A percentile compares a stretch with the other conserved stretches of the same genome.
These are phyloP conservation scores for Cyrtonyx montezumae DNA, from an alignment of 2,113 vertebrate species.

Conservation along the genomic window DNA sequence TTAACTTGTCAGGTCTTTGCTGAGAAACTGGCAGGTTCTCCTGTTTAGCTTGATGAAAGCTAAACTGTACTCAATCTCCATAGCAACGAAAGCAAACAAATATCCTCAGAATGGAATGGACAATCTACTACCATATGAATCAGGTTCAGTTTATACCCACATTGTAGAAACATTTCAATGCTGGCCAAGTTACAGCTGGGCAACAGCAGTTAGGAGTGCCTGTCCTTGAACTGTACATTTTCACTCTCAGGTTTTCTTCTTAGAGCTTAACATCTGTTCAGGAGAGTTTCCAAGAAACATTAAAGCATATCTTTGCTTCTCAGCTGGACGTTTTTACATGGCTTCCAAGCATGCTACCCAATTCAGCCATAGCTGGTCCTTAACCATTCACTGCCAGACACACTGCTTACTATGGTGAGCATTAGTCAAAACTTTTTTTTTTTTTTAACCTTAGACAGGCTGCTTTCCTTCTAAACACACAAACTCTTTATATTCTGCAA, in stretches of 20 bases:
- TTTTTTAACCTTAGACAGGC: accelerated
- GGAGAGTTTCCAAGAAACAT: background rate
- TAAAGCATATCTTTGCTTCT: background rate
- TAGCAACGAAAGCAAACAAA: background rate
- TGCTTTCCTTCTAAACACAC: background rate
- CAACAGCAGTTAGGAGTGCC: background rate
- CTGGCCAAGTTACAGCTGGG: background rate
- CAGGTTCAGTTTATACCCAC: background rate
- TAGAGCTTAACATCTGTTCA: background rate
- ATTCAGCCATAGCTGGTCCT: background rate
- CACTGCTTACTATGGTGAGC: background rate
- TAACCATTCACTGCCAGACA: background rate
- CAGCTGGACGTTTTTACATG: background rate
- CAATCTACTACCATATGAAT: accelerated
- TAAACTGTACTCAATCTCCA: background rate
- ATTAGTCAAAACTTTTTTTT: background rate
- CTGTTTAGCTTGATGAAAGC: slow-evolving; percentile 30
- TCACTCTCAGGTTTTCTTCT: background rate
- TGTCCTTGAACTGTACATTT: background rate
- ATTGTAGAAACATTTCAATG: background rate
- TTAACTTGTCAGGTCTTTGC: slow-evolving; percentile 84
- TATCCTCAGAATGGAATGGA: background rate
- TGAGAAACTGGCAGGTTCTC: slow-evolving; percentile 84
- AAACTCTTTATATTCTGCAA: background rate
- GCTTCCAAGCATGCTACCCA: background rate